Base-by-base conservation (phyloP, 2,797 vertebrate species). In the Sebastes steindachneri region DNA sequence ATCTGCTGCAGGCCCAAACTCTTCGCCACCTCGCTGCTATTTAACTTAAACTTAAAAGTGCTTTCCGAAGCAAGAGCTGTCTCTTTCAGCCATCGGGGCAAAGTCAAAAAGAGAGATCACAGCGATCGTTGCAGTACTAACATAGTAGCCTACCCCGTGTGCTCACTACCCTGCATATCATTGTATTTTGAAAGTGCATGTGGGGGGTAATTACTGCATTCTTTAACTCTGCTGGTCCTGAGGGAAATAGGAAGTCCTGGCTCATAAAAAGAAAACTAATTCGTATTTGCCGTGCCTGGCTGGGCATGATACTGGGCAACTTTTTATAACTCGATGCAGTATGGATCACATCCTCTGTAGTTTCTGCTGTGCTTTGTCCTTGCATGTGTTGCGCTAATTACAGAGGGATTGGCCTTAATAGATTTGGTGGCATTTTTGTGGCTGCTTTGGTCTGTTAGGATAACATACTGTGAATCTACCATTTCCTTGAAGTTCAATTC, bases 381-480 rank as follows among this genome's bases (percentile, higher is more conserved):
- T 41, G 80, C 88, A 87, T 91, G 89, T 87, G 86, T 89, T 33
- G 55, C 68, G 53, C 76, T 90, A 92, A 91, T 93, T 89, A 91
- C 80, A 85, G 67, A 86, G 74, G 71, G 62, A 79, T 83, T 54
- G 68, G 87, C 65, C 85, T 89, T 88, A 88, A 89, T 92, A 86
- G 90, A 92, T 89, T 88, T 63, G 60, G 75, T 76, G 83, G 81
- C 75, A 84, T 90, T 92, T 87, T 83, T 91, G 91, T 67, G 83
- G 84, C 64, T 37, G 64, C 73, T 88, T 82, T 83, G 80, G 73
- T 88, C 79, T 60, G 78, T 83, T 74, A 73, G 79, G 68, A 91
- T 82, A 89, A 87, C 72, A 86, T 75, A 54, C 66, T 74, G n/a
- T 66, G 77, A 76, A 73, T 76, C 51, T 3, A 55, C 77, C n/a